A percentile compares a stretch with the other conserved stretches of the same genome.
Evolutionary conservation across 2,888 invertebrate species (phyloP).

Genomic region (Nephrotoma guestfalica): DNA sequence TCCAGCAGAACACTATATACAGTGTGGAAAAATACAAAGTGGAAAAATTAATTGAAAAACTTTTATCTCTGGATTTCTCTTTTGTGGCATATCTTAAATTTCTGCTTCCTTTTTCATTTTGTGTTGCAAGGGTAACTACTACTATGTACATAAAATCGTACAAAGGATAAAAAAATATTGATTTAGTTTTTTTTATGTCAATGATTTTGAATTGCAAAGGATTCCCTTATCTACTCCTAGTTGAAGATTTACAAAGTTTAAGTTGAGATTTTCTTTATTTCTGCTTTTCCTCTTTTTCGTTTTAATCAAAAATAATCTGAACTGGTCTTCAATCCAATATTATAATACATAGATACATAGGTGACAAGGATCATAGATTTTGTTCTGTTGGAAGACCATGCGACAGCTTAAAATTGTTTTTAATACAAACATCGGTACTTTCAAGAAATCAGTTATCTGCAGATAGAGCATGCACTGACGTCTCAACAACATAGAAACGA

Average conservation of each 20-base stretch:
- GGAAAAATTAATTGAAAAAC: not conserved
- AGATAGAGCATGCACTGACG: too few species aligned
- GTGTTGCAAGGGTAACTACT: too few species aligned
- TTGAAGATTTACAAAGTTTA: not conserved
- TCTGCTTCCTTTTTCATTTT: not conserved
- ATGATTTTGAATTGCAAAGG: not conserved
- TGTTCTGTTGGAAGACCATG: not conserved
- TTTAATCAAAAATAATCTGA: not conserved
- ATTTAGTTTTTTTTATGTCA: not conserved
- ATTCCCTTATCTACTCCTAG: not conserved
- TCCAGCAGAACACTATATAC: not conserved
- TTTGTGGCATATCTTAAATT: not conserved
- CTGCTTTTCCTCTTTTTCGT: not conserved
- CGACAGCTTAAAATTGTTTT: not conserved
- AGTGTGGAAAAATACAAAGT: not conserved
- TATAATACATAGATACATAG: not conserved
- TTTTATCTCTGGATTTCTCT: not conserved
- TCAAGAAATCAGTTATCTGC: too few species aligned
- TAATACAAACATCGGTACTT: too few species aligned
- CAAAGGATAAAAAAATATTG: not conserved
- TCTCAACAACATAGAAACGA: too few species aligned
- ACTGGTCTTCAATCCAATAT: not conserved
- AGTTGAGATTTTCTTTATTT: not conserved
- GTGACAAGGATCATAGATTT: not conserved
- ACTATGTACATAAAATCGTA: too few species aligned